These are phyloP conservation scores for Archivesica marissinica DNA, from an alignment of 1,140 invertebrate species.

Conservation along the genomic window DNA sequence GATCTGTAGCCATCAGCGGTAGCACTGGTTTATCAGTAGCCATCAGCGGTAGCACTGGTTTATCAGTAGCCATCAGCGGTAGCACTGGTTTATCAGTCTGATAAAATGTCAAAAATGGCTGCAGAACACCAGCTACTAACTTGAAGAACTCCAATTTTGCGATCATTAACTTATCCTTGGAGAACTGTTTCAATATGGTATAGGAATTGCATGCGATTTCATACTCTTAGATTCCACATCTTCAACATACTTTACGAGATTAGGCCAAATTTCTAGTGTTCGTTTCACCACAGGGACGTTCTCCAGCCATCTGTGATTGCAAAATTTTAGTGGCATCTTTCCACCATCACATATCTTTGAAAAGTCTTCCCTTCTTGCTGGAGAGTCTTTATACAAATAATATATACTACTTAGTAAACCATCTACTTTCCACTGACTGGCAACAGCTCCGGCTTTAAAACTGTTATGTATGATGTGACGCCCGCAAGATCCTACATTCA, in stretches of 20 bases:
- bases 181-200: too few relatives aligned
- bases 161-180: slow-evolving; percentile 28
- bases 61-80: neutral
- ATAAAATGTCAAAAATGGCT: slow-evolving; percentile 57
- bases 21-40: slow-evolving; percentile 25
- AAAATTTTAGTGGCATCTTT: slow-evolving; percentile 43
- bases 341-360: slow-evolving; percentile 78
- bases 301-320: slow-evolving; percentile 49
- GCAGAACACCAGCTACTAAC: slow-evolving; percentile 24
- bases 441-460: slow-evolving; percentile 39
- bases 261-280: slow-evolving; percentile 50
- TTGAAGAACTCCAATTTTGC: slow-evolving; percentile 48
- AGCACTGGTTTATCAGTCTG: slow-evolving; percentile 28
- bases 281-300: slow-evolving; percentile 44
- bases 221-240: too few relatives aligned
- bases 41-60: slow-evolving; percentile 7
- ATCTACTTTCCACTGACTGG: slow-evolving; percentile 54
- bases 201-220: too few relatives aligned
- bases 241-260: slow-evolving; percentile 46
- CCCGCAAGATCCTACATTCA: slow-evolving; percentile 65
- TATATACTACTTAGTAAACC: slow-evolving; percentile 29
- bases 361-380: slow-evolving; percentile 86
- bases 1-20: slow-evolving; percentile 53
- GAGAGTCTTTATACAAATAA: slow-evolving; percentile 80
- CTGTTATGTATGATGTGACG: slow-evolving; percentile 64